Conservation (phyloP, 2,797 vertebrate species). For the Lagocephalus sceleratus region DNA sequence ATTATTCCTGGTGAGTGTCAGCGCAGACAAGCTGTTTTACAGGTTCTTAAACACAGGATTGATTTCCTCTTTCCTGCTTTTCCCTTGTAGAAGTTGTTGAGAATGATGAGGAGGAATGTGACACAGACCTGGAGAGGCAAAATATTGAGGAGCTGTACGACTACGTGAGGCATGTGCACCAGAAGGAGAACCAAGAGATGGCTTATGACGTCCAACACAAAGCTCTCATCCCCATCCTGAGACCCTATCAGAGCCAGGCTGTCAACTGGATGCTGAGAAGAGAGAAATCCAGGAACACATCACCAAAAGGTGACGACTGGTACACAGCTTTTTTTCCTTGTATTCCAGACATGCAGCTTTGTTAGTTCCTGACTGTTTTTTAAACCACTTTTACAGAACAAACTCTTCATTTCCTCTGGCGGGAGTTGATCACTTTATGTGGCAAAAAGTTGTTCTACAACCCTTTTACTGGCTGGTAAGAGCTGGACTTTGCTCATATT, state of each 20-base stretch:
- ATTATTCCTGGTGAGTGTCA: slow-evolving; percentile 85
- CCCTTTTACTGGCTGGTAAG: slow-evolving; percentile 94
- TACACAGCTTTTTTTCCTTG: not conserved
- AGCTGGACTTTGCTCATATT: slow-evolving; percentile 1
- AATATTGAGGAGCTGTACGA: slow-evolving; percentile 96
- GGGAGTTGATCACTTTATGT: slow-evolving; percentile 86
- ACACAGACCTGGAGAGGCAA: slow-evolving; percentile 90
- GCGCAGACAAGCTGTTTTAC: not conserved
- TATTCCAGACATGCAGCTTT: not conserved
- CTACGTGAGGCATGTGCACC: slow-evolving; percentile 81
- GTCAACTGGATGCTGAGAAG: slow-evolving; percentile 95
- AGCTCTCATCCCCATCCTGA: slow-evolving; percentile 85
- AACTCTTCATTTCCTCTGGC: slow-evolving; percentile 89
- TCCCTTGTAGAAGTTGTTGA: slow-evolving; percentile 80
- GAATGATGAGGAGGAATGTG: slow-evolving; percentile 88
- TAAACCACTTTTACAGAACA: slow-evolving; percentile 74
- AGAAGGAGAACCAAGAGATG: slow-evolving; percentile 55
- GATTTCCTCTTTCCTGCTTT: slow-evolving; percentile 8
- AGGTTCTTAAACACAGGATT: not conserved
- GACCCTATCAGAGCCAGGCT: slow-evolving; percentile 93
- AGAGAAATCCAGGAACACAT: slow-evolving; percentile 74
- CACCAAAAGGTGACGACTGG: slow-evolving; percentile 59
- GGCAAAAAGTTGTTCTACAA: slow-evolving; percentile 94
- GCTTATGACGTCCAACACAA: slow-evolving; percentile 87
- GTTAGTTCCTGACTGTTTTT: not conserved